Conservation (phyloP, 2,797 vertebrate species). For the Neoniphon sammara region DNA sequence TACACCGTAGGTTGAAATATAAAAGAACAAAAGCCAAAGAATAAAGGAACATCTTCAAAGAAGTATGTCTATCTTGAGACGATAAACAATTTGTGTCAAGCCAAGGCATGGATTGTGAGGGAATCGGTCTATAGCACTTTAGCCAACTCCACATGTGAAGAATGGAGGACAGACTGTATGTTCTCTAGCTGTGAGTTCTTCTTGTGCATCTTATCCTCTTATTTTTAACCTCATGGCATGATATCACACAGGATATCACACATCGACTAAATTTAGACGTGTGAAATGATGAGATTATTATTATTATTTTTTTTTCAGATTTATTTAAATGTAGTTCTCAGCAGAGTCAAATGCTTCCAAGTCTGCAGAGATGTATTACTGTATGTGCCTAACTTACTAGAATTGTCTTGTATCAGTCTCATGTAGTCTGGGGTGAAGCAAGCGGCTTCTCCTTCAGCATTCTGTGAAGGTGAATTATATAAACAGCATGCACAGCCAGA, state of each 20-base stretch:
- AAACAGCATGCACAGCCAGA: constrained; percentile 73
- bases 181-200: constrained; percentile 26
- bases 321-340: constrained; percentile 74
- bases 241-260: constrained; percentile 50
- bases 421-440: constrained; percentile 59
- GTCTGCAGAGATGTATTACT: constrained; percentile 81
- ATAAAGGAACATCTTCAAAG: constrained; percentile 55
- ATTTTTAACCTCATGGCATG: constrained; percentile 57
- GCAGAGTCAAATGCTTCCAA: constrained; percentile 79
- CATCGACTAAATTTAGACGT: constrained; percentile 51
- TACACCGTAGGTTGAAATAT: constrained; percentile 36
- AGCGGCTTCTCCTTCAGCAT: constrained; percentile 56
- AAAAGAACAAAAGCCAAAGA: constrained; percentile 79
- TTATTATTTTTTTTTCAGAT: constrained; percentile 52
- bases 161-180: constrained; percentile 31
- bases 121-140: constrained; percentile 82
- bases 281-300: constrained; percentile 18
- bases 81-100: constrained; percentile 40
- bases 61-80: constrained; percentile 44
- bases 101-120: constrained; percentile 39
- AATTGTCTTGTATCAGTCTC: constrained; percentile 75
- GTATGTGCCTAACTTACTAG: constrained; percentile 84
- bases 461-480: constrained; percentile 71
- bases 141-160: constrained; percentile 67
- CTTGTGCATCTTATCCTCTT: constrained; percentile 51